phyloP scores from a whole-genome alignment of 2,113 vertebrate species.

The Mungos mungo region DNA sequence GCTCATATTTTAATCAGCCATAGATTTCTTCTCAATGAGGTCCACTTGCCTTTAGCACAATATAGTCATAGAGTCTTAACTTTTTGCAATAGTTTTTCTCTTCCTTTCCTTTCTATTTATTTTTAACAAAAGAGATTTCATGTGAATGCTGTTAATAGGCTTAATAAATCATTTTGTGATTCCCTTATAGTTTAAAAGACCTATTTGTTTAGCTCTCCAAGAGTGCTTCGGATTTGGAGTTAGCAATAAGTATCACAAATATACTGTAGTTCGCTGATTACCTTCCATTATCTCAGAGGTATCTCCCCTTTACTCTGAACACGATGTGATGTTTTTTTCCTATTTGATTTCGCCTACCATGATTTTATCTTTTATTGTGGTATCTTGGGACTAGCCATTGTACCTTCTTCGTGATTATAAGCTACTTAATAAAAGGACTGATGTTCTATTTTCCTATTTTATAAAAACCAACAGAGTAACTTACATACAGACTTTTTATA shows the following conservation, averaged over 20 bases:
- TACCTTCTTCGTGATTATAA: background rate
- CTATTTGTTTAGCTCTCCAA: constrained; percentile 43
- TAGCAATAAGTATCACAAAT: constrained; percentile 30
- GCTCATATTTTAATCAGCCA: constrained; percentile 66
- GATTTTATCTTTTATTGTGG: background rate
- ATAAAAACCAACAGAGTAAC: background rate
- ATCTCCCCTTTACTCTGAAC: background rate
- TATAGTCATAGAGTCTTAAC: constrained; percentile 33
- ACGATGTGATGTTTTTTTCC: background rate
- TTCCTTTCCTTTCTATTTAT: constrained; percentile 29
- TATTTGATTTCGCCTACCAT: background rate
- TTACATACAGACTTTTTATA: background rate
- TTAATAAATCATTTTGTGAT: constrained; percentile 54
- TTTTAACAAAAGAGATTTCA: constrained; percentile 61
- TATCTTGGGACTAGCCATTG: background rate
- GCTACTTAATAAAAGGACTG: background rate
- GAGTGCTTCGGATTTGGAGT: constrained; percentile 20
- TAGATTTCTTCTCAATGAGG: constrained; percentile 52
- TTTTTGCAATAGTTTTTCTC: constrained; percentile 22
- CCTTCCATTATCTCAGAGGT: background rate
- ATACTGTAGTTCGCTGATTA: background rate
- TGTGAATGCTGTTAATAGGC: constrained; percentile 19
- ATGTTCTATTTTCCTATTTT: constrained; percentile 1
- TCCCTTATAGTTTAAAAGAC: background rate
- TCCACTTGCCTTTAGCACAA: constrained; percentile 39